Percentiles rank a stretch among this genome's conserved stretches.
Conservation (phyloP, 2,888 invertebrate genomes). For the Erannis defoliaria region DNA sequence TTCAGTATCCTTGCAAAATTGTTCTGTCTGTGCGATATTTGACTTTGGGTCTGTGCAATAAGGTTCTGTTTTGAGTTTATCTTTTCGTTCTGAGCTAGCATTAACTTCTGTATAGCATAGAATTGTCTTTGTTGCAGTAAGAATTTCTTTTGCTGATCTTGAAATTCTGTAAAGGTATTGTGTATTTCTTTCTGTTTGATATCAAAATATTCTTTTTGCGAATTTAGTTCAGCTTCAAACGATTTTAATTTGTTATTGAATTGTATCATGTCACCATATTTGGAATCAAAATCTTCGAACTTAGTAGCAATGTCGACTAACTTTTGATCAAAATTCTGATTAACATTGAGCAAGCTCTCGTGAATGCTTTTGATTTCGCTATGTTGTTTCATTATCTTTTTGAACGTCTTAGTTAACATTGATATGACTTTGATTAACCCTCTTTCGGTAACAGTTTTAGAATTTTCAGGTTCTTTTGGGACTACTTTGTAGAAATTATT, state of each 20-base stretch:
- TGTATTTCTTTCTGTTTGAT: conserved; percentile 65
- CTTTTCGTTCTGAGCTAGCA: conserved; percentile 76
- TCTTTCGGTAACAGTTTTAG: conserved; percentile 67
- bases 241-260: conserved; percentile 61
- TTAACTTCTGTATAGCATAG: conserved; percentile 72
- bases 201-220: conserved; percentile 60
- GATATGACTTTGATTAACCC: conserved; percentile 73
- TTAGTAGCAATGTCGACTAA: conserved; percentile 55
- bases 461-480: conserved; percentile 56
- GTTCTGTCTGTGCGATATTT: conserved; percentile 76
- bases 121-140: conserved; percentile 74
- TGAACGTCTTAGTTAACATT: conserved; percentile 76
- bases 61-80: conserved; percentile 71
- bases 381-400: conserved; percentile 77
- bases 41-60: conserved; percentile 75
- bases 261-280: conserved; percentile 64
- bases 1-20: conserved; percentile 74
- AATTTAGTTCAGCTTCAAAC: conserved; percentile 57
- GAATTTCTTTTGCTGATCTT: conserved; percentile 76
- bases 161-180: conserved; percentile 68
- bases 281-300: conserved; percentile 69
- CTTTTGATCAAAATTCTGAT: conserved; percentile 64
- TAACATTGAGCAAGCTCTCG: conserved; percentile 57
- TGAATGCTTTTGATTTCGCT: conserved; percentile 71
- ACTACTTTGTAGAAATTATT: conserved; percentile 62